Evolutionary conservation across 2,113 vertebrate species (phyloP).

Genomic region (Dipodomys ordii): DNA sequence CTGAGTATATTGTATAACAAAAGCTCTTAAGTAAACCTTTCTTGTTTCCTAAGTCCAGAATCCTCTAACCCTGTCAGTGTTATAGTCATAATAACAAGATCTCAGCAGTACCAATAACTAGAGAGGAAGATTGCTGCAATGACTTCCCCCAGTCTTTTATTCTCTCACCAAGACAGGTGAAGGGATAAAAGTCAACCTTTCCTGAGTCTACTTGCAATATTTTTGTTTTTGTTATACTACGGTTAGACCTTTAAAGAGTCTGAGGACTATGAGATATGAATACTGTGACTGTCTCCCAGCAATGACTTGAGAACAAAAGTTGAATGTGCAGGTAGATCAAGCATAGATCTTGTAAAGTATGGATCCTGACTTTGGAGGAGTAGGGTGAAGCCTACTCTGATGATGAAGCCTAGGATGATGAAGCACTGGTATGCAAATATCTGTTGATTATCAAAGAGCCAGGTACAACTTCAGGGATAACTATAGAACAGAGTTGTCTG

Average conservation of each 20-base stretch:
- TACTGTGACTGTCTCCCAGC: neutral
- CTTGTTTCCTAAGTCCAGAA: neutral
- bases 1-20: neutral
- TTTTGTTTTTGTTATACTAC: neutral
- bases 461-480: neutral
- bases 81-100: neutral
- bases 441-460: neutral
- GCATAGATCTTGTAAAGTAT: neutral
- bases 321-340: neutral
- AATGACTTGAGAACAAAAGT: neutral
- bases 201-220: neutral
- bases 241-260: neutral
- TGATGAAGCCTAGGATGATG: neutral
- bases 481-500: neutral
- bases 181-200: neutral
- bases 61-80: neutral
- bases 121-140: neutral
- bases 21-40: neutral
- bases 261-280: neutral
- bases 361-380: neutral
- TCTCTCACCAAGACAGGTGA: neutral
- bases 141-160: neutral
- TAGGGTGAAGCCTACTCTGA: neutral
- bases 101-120: neutral
- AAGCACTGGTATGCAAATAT: neutral